Conservation (phyloP, 2,888 invertebrate genomes). For the Escarpia spicata region DNA sequence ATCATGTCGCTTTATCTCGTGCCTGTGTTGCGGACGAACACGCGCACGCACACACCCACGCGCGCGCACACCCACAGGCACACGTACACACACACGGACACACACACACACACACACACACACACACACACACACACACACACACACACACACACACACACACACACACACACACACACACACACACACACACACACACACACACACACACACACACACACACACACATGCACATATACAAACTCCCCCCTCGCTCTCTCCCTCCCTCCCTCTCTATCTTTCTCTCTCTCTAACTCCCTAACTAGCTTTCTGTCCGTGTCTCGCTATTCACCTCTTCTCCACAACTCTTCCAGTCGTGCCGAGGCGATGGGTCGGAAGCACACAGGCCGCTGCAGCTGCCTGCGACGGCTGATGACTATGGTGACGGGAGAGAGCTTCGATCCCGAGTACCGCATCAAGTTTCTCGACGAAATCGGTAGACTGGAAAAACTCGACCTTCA, state of each 20-base stretch:
- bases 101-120: background rate
- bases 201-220: no score
- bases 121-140: background rate
- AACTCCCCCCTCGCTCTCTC: background rate
- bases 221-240: no score
- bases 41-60: background rate
- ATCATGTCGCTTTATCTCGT: no score
- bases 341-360: background rate
- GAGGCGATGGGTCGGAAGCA: background rate
- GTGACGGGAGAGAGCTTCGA: background rate
- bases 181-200: no score
- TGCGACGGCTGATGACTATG: background rate
- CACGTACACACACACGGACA: background rate
- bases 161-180: background rate
- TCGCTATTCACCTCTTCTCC: background rate
- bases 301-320: background rate
- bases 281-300: background rate
- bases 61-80: background rate
- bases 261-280: background rate
- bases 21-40: background rate
- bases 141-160: background rate
- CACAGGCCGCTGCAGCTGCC: background rate
- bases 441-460: conserved; percentile 6
- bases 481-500: background rate
- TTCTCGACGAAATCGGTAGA: background rate